These are phyloP conservation scores for Sigmodon hispidus DNA, from an alignment of 2,113 vertebrate genomes.

Conservation along the genomic window DNA sequence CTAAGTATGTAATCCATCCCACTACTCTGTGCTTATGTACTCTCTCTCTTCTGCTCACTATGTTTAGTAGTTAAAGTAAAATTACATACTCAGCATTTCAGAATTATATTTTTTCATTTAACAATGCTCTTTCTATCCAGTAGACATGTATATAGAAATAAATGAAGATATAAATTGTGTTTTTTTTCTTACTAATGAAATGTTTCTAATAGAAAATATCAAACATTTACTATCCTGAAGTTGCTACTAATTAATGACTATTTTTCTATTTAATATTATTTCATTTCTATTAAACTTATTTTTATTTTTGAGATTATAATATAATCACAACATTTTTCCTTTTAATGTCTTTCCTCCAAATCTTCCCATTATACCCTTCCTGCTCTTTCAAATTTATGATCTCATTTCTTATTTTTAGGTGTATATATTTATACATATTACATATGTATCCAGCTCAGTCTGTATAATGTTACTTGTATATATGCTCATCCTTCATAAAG, in stretches of 20 bases:
- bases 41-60: not conserved
- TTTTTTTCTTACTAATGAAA: constrained; percentile 37
- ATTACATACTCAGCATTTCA: not conserved
- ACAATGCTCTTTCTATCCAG: not conserved
- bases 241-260: not conserved
- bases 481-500: not conserved
- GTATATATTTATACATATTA: not conserved
- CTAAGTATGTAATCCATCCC: not conserved
- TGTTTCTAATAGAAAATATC: constrained; percentile 35
- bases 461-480: not conserved
- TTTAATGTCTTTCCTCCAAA: not conserved
- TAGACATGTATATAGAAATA: not conserved
- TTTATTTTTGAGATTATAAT: no score
- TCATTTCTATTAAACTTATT: not conserved
- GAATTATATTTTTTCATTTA: not conserved
- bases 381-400: not conserved
- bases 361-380: rapidly evolving
- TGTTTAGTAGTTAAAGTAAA: not conserved
- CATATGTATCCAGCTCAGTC: not conserved
- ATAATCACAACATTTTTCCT: not conserved
- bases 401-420: not conserved
- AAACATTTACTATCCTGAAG: not conserved
- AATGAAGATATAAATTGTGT: not conserved
- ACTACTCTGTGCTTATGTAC: not conserved
- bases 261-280: not conserved